Base-by-base conservation (phyloP, 2,888 invertebrate genomes). In the Papilio demoleus region DNA sequence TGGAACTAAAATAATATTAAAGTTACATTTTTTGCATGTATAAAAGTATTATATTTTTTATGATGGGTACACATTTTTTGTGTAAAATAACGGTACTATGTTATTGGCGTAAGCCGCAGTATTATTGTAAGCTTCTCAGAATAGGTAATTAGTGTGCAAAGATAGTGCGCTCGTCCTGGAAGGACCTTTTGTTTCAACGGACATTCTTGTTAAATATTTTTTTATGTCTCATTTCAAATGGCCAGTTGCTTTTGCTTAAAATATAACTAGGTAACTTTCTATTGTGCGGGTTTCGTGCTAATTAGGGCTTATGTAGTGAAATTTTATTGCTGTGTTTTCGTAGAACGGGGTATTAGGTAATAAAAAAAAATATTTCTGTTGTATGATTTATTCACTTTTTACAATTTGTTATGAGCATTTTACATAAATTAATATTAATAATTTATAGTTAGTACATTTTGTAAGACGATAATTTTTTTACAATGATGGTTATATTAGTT, bases 31-130 rank as follows among this genome's bases (percentile, higher is more conserved):
- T n/a, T n/a, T n/a, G n/a, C n/a, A n/a, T n/a, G n/a, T n/a, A n/a
- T n/a, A n/a, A n/a, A n/a, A n/a, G n/a, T n/a, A n/a, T n/a, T n/a
- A n/a, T n/a, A n/a, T n/a, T n/a, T n/a, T n/a, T n/a, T n/a, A n/a
- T n/a, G n/a, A n/a, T n/a, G n/a, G n/a, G n/a, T n/a, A n/a, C n/a
- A 56, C 8, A 17, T 17, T 12, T 17, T 19, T 36, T 17, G 27
- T 59, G 1, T 22, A 45, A 17, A 47, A 38, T 59, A 68, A 68
- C 68, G 63, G 64, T 64, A 67, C 22, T 40, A 22, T 50, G 14
- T 11, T 24, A 72, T 72, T 73, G 71, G 65, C 67, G 58, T 38
- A 38, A 58, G 56, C 68, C 72, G 71, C 73, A 73, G 74, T 74
- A 71, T 68, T 72, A 65, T 70, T 66, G 50, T 73, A 27, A 17